These are phyloP conservation scores for Ommatoiulus sabulosus DNA, from an alignment of 2,888 invertebrate genomes.

Conservation along the genomic window DNA sequence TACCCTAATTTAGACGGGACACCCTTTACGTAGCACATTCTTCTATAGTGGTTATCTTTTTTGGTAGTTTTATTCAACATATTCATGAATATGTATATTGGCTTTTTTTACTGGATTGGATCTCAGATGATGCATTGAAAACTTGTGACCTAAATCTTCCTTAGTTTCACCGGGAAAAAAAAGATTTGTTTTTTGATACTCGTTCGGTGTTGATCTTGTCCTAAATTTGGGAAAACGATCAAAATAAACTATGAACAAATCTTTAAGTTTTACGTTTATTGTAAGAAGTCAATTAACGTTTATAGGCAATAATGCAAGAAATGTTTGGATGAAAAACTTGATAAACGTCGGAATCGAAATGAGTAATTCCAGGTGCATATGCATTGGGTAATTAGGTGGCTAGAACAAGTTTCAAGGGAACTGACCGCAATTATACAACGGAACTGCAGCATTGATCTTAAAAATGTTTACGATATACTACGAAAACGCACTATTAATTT, in stretches of 20 bases:
- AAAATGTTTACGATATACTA: too few relatives aligned
- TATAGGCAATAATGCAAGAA: background rate
- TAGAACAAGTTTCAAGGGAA: background rate
- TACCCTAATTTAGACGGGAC: background rate
- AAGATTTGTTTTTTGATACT: background rate
- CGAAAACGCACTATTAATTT: too few relatives aligned
- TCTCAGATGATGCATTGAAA: background rate
- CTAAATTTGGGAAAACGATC: background rate
- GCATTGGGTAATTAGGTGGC: background rate
- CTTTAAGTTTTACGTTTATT: background rate
- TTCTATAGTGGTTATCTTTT: background rate
- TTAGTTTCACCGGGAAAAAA: background rate
- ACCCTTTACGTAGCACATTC: background rate
- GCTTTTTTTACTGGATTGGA: background rate
- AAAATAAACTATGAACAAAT: background rate
- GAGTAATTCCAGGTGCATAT: background rate
- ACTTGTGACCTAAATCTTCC: conserved; percentile 24
- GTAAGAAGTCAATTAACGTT: background rate
- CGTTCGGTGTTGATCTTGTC: conserved; percentile 23
- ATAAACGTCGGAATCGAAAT: background rate
- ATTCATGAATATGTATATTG: conserved; percentile 12
- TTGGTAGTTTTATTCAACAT: background rate
- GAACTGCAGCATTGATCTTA: background rate
- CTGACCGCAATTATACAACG: background rate
- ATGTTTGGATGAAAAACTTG: background rate